Evolutionary conservation across 1,140 invertebrate species (phyloP).

Genomic region (Telenomus remus): DNA sequence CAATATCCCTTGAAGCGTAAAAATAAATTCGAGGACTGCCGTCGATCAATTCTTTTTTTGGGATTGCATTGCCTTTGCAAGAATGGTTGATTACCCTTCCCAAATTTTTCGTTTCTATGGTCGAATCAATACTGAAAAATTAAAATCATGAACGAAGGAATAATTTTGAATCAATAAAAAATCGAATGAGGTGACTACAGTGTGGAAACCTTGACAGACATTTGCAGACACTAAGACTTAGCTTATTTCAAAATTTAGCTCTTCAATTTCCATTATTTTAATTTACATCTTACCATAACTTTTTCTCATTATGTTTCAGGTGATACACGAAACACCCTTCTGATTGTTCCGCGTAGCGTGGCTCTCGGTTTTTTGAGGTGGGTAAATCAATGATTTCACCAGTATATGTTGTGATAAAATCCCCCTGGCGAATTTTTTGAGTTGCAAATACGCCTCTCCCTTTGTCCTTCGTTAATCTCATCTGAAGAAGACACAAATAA

Average conservation of each 20-base stretch:
- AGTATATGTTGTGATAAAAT: not conserved
- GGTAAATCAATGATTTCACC: not conserved
- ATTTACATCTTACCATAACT: not conserved
- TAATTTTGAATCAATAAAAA: not conserved
- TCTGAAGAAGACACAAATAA: not conserved
- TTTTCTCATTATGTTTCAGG: not conserved
- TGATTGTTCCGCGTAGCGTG: not conserved
- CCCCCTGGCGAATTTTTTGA: not conserved
- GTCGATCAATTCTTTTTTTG: not conserved
- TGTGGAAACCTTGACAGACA: too few relatives aligned
- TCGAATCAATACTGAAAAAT: slow-evolving; percentile 7
- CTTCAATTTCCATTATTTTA: not conserved
- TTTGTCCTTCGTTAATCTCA: not conserved
- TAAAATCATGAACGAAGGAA: not conserved
- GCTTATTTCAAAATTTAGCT: too few relatives aligned
- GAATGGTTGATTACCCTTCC: slow-evolving; percentile 7
- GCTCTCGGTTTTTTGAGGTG: not conserved
- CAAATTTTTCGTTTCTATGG: not conserved
- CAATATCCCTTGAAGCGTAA: slow-evolving; percentile 1
- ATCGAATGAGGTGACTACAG: not conserved
- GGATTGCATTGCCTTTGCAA: not conserved
- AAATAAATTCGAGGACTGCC: not conserved
- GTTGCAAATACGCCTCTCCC: not conserved
- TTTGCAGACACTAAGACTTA: too few relatives aligned
- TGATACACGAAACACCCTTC: not conserved